These are phyloP conservation scores for Scomber japonicus DNA, from an alignment of 2,113 vertebrate species.

Conservation along the genomic window DNA sequence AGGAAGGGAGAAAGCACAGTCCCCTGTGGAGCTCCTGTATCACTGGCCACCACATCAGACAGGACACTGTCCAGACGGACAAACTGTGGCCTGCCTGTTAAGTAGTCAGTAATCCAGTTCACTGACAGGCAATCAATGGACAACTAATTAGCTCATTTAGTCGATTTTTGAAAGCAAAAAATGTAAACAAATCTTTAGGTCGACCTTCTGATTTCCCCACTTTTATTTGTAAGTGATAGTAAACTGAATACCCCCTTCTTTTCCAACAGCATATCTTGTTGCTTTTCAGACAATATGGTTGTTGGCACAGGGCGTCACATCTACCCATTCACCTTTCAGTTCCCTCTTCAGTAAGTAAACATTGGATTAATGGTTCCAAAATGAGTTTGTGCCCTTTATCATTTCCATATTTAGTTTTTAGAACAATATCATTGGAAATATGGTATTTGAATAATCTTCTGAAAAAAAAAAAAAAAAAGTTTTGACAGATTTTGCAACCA, in stretches of 20 bases:
- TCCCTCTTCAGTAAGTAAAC: conserved; percentile 76
- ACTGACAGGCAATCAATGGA: no score
- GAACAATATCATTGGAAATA: neutral
- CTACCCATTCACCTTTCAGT: conserved; percentile 82
- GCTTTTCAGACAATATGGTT: conserved; percentile 66
- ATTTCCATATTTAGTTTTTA: neutral
- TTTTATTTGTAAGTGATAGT: no score
- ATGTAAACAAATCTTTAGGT: no score
- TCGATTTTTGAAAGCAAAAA: no score
- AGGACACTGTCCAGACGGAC: no score
- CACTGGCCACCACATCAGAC: no score
- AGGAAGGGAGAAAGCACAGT: no score
- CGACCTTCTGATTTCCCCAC: no score
- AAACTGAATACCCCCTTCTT: neutral
- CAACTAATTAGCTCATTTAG: no score
- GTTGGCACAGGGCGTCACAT: conserved; percentile 74
- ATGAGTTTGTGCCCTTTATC: neutral
- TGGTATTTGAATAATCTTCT: neutral
- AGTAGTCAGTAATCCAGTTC: no score
- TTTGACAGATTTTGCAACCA: neutral
- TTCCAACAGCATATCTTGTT: neutral
- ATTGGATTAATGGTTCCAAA: neutral
- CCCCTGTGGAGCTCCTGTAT: no score
- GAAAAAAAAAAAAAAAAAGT: neutral
- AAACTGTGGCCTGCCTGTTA: no score